Conservation (phyloP, 30 jellyfish, hydroid and myxozoan species). For the Aurelia sp. region DNA sequence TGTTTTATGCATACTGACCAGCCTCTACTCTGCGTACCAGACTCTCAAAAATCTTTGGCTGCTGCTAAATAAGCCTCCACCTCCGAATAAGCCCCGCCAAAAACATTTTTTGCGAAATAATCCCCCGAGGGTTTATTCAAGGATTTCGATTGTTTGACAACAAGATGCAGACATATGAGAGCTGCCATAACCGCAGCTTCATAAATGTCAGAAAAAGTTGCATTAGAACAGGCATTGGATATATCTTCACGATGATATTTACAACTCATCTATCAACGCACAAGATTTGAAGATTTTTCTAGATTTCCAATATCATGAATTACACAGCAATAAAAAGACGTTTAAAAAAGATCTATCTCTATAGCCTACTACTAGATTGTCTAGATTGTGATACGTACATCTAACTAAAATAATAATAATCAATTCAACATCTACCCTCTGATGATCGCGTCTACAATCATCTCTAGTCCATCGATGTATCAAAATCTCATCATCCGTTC, state of each 20-base stretch:
- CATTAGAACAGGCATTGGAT: not conserved
- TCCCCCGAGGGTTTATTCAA: too few species aligned
- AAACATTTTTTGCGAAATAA: too few species aligned
- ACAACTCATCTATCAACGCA: too few species aligned
- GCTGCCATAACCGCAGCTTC: not conserved
- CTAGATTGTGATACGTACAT: not conserved
- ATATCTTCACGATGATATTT: too few species aligned
- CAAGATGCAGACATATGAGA: too few species aligned
- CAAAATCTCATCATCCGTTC: conserved; percentile 34
- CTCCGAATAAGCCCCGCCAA: too few species aligned
- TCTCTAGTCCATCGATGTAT: conserved; percentile 30
- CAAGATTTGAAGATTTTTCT: too few species aligned
- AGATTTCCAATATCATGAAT: not conserved
- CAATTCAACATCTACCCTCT: not conserved
- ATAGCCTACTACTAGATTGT: conserved; percentile 2
- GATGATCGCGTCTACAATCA: conserved; percentile 1
- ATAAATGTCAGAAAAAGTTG: not conserved
- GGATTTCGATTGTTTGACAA: too few species aligned
- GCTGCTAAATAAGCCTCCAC: too few species aligned
- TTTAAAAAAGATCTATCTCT: not conserved
- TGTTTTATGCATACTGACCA: too few species aligned
- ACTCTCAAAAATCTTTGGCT: too few species aligned
- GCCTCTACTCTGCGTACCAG: too few species aligned
- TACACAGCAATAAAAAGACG: conserved; percentile 8
- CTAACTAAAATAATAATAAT: not conserved